Percentiles rank a stretch among this genome's conserved stretches.
Evolutionary conservation across 1,140 invertebrate species (phyloP).

Genomic region (Pentalonia nigronervosa): DNA sequence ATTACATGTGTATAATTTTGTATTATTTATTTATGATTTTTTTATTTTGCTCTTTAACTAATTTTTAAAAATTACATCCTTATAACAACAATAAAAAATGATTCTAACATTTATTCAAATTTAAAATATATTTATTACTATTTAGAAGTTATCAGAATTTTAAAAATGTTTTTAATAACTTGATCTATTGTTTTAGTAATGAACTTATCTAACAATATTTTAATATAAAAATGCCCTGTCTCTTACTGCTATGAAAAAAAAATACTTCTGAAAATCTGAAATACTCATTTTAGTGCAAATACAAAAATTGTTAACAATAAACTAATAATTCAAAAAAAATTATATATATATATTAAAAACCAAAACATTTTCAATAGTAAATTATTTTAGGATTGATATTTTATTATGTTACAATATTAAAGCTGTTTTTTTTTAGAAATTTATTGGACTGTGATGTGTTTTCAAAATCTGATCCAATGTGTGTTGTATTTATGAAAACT

Average conservation of each 20-base stretch:
- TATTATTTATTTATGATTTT: neutral
- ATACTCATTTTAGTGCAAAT: neutral
- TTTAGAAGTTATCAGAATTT: neutral
- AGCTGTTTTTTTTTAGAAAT: constrained; percentile 64
- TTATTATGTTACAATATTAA: neutral
- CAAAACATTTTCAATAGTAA: neutral
- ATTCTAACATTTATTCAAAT: neutral
- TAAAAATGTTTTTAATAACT: too few relatives aligned
- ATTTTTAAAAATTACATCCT: too few relatives aligned
- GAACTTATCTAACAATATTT: too few relatives aligned
- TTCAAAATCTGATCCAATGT: constrained; percentile 73
- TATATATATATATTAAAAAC: neutral
- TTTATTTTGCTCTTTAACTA: neutral
- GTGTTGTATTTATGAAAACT: constrained; percentile 67
- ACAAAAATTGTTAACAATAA: neutral
- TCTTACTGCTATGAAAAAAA: neutral
- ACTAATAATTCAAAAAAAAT: neutral
- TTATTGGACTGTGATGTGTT: constrained; percentile 69
- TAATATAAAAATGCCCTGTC: too few relatives aligned
- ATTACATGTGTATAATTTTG: neutral
- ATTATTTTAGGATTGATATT: neutral
- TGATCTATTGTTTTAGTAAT: too few relatives aligned
- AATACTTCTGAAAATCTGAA: neutral
- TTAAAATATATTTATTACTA: neutral
- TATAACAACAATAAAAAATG: too few relatives aligned